Conservation (phyloP, 2,797 vertebrate genomes). For the Argya squamiceps region DNA sequence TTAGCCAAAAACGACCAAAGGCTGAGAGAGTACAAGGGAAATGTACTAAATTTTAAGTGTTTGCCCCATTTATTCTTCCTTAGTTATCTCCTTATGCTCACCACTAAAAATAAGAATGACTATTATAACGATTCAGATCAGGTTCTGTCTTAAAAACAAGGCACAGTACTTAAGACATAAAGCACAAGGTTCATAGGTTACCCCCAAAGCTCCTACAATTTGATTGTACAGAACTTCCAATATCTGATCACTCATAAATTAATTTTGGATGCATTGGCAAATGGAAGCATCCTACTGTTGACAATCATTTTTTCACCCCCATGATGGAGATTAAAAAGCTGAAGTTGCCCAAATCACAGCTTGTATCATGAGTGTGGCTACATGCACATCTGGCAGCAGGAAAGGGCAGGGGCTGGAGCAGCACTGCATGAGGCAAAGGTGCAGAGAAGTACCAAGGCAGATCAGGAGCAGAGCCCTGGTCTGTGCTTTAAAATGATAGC, state of each 20-base stretch:
- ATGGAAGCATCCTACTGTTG: background rate
- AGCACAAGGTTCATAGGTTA: background rate
- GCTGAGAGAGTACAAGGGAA: background rate
- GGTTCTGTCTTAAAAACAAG: background rate
- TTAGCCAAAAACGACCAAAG: background rate
- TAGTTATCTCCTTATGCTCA: background rate
- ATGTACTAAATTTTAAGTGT: fast-evolving
- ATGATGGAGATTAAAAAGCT: background rate
- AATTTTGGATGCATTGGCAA: background rate
- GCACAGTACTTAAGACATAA: background rate
- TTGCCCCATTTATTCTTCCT: background rate
- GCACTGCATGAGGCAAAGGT: background rate
- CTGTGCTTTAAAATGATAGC: background rate
- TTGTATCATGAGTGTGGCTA: fast-evolving
- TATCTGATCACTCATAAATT: background rate
- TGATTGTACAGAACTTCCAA: background rate
- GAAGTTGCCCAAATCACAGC: background rate
- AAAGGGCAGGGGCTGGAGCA: background rate
- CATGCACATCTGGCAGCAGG: fast-evolving
- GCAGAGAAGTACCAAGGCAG: background rate
- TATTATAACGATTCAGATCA: background rate
- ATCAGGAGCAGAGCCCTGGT: fast-evolving
- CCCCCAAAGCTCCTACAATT: background rate
- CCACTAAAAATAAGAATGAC: background rate
- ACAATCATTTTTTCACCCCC: background rate